Base-by-base conservation (phyloP, 92 coral and sea anemone genomes). In the Bergia sp. region DNA sequence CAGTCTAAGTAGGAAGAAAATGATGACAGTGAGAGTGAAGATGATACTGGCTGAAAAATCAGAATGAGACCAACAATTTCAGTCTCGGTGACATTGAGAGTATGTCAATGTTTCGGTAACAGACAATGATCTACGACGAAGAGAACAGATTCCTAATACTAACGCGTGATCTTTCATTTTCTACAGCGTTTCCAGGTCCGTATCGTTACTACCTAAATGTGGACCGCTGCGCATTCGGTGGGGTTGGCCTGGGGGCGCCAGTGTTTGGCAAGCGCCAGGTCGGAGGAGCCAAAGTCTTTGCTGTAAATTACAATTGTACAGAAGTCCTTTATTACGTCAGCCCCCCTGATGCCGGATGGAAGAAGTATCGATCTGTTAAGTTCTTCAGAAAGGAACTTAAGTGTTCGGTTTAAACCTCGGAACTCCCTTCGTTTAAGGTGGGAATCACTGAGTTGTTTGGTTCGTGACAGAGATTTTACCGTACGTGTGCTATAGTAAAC, bases 221-320 rank as follows among this genome's bases (percentile, higher is more conserved):
- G 43, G 92, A 92, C 66, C 94, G 96, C 7, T 95, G 98, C 79
- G 96, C 98, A 7, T 82, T 86, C 75, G 98, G 99, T 13, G 94
- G 92, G 3, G 44, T 73, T 36, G 61, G 45, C 53, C 87, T 88
- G 40, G 64, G 80, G 7, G 82, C 92, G 18, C 75, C 89, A 10
- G 65, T 89, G 16, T 79, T 88, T 15, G 76, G 86, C 78, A 88
- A 43, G 72, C 87, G 90, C 37, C 79, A 90, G 67, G 93, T 92
- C 1, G 93, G 95, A 29, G 98, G 99, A 23, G 91, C 98, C 8
- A 84, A 86, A n/a, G 75, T 97, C 16, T 95, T 90, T 85, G 95
- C 94, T 64, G 78, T 94, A 36, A 80, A 94, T 69, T 81, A 86
- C 18, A 91, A 94, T 65, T 96, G 98, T 77, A 79, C 96, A 3